Evolutionary conservation across 2,797 vertebrate genomes (phyloP), one percentile per base, ranked within the genome.

Genomic region (Neosilurus mollespiculum): DNA sequence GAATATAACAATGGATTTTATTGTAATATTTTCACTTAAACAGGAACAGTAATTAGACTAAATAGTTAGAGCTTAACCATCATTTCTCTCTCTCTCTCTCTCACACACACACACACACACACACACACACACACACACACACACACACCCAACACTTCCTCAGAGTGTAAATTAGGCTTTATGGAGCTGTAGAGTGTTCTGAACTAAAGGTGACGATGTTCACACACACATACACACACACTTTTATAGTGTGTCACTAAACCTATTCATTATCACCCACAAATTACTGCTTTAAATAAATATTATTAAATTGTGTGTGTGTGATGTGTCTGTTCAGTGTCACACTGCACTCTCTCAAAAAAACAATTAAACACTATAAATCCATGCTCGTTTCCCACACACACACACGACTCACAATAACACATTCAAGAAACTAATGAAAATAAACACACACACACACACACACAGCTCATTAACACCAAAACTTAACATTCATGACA

Each of bases 241-340:
- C 58, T 85, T 92, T 93, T 91, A 94, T 91, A 90, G 90, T 90
- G 88, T 87, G 89, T 89, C 90, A 88, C 89, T 91, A 87, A 89
- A 89, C 88, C 89, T 88, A 89, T 94, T 92, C 91, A 92, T 93
- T 90, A 90, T 90, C 89, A 83, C 87, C 80, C 81, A 87, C 90
- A 92, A 92, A 94, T 94, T 92, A 93, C 91, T 93, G 81, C 85
- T 82, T 90, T 93, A 93, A 91, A 91, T 90, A 94, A 95, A 94
- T 92, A 94, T 89, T 90, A 93, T 92, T 91, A 94, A 93, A 81
- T 59, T 75, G 82, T 8, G 9, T 2, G 77, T 53, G 43, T n/a
- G 43, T 80, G 24, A 53, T 43, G 54, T 61, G 79, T 59, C 66
- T 72, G 67, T 71, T 43, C n/a, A 61, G 34, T 26, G 49, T 59